Percentiles rank a stretch among this genome's conserved stretches.
Conservation (phyloP, 2,888 invertebrate genomes). For the Parapristionchus giblindavisi region DNA sequence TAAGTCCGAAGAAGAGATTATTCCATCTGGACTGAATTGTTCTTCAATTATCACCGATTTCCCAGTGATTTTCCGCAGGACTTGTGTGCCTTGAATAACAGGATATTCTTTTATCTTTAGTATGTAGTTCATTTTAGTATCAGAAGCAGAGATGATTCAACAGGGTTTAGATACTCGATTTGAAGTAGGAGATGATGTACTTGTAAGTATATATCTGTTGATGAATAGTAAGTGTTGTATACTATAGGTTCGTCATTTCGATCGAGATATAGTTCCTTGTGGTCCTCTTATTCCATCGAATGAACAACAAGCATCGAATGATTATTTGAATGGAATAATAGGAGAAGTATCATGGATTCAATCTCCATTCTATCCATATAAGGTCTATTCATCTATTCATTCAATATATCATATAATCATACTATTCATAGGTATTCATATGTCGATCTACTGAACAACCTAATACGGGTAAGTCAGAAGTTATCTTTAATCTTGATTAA, state of each 20-base stretch:
- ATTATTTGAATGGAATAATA: slow-evolving; percentile 12
- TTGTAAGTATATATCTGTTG: slow-evolving; percentile 2
- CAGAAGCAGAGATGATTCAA: neutral
- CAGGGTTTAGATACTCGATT: neutral
- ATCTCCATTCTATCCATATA: slow-evolving; percentile 30
- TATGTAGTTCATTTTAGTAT: no score
- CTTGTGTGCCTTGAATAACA: no score
- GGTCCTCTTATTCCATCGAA: neutral
- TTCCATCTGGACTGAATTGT: no score
- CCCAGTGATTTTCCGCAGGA: no score
- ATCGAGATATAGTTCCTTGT: neutral
- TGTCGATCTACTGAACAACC: slow-evolving; percentile 31
- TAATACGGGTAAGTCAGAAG: neutral
- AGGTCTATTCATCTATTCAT: neutral
- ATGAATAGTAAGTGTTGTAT: neutral
- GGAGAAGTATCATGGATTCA: slow-evolving; percentile 6
- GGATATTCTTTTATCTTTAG: no score
- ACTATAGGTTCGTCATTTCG: slow-evolving; percentile 27
- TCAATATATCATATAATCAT: neutral
- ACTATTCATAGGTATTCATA: slow-evolving; percentile 13
- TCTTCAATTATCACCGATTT: no score
- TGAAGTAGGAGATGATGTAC: slow-evolving; percentile 4
- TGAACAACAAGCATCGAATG: slow-evolving; percentile 25
- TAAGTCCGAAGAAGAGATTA: no score
- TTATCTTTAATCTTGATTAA: neutral